Conservation (phyloP, 1,140 invertebrate genomes). For the Homarus americanus region DNA sequence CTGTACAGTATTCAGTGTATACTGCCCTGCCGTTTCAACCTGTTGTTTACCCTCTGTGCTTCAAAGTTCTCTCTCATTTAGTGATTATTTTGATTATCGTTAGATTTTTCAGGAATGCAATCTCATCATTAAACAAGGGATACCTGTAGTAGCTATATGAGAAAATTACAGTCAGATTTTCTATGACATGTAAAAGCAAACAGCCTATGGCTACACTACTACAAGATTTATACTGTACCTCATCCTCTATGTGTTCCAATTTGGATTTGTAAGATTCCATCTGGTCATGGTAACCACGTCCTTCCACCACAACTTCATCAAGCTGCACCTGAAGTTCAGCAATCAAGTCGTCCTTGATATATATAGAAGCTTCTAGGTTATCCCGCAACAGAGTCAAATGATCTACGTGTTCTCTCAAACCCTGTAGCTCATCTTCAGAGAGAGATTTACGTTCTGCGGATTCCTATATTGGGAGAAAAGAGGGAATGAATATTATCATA, state of each 20-base stretch:
- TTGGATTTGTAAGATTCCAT: slow-evolving; percentile 30
- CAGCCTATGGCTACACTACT: no score
- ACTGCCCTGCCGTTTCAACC: no score
- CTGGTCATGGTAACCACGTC: slow-evolving; percentile 31
- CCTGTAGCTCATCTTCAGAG: not conserved
- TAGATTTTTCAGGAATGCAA: no score
- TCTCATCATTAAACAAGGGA: no score
- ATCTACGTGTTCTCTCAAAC: slow-evolving; percentile 47
- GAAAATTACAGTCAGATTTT: no score
- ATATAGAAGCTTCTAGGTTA: slow-evolving; percentile 64
- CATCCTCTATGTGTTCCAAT: not conserved
- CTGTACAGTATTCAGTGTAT: no score
- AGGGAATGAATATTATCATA: not conserved
- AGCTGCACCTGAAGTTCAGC: slow-evolving; percentile 61
- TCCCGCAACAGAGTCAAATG: slow-evolving; percentile 67
- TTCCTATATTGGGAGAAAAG: not conserved
- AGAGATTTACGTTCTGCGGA: not conserved
- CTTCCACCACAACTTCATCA: slow-evolving; percentile 59
- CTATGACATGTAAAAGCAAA: no score
- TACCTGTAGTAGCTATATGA: no score
- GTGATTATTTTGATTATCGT: no score
- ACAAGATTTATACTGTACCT: not conserved
- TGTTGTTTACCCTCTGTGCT: no score
- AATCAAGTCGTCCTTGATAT: slow-evolving; percentile 69
- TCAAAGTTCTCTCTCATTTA: no score